phyloP scores from a whole-genome alignment of 1,140 invertebrate species.

The Andricus grossulariae region DNA sequence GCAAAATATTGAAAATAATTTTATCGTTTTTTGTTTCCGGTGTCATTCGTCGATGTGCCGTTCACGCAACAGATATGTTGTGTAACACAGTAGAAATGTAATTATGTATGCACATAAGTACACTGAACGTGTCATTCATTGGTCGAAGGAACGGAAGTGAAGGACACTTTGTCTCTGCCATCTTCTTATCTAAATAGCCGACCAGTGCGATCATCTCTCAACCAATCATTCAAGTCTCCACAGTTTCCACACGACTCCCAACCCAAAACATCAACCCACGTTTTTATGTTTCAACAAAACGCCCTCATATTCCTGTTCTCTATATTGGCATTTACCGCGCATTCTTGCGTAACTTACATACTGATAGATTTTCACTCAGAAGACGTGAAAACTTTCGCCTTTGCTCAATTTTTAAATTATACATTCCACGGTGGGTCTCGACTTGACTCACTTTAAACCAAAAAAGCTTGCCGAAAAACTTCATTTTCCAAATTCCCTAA shows the following conservation, averaged over 20 bases:
- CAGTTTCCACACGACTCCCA: not conserved
- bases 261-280: conserved; percentile 11
- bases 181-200: not conserved
- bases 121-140: too few species aligned
- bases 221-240: conserved; percentile 18
- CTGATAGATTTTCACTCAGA: conserved; percentile 9
- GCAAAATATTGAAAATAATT: too few species aligned
- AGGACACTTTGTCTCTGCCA: conserved; percentile 1
- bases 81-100: conserved; percentile 10
- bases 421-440: too few species aligned
- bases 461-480: too few species aligned
- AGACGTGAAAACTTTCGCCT: conserved; percentile 7
- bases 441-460: too few species aligned
- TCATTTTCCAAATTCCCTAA: too few species aligned
- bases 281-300: conserved; percentile 2
- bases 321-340: not conserved
- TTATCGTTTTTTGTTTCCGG: not conserved
- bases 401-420: not conserved
- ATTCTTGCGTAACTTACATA: conserved; percentile 3
- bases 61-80: not conserved
- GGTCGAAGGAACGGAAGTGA: not conserved
- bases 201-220: not conserved
- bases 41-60: not conserved
- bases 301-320: conserved; percentile 20
- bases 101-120: not conserved